phyloP scores from a whole-genome alignment of 2,888 invertebrate species.

The Erebia ligea region DNA sequence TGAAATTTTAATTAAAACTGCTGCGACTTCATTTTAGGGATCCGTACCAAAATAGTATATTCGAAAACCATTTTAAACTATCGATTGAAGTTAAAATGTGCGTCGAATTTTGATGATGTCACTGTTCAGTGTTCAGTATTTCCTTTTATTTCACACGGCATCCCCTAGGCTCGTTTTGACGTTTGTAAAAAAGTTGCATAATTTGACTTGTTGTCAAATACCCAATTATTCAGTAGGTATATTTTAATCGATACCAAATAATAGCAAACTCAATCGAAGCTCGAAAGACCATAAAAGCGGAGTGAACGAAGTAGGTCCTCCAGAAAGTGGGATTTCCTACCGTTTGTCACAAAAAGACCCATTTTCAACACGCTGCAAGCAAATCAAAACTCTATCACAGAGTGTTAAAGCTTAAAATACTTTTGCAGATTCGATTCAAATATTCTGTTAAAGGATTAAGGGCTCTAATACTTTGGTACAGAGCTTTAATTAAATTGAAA shows the following conservation, averaged over 20 bases:
- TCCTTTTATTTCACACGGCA: too few species aligned
- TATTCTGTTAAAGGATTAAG: conserved; percentile 3
- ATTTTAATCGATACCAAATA: conserved; percentile 1
- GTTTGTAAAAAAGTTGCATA: too few species aligned
- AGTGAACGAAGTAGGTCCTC: background rate
- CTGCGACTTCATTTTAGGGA: background rate
- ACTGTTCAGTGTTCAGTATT: too few species aligned
- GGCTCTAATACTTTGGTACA: background rate
- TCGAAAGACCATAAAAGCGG: background rate
- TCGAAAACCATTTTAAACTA: too few species aligned
- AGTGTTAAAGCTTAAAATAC: background rate
- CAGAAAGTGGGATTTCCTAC: conserved; percentile 3
- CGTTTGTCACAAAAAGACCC: conserved; percentile 4
- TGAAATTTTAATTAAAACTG: background rate
- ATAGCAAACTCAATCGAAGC: background rate
- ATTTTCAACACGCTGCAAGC: background rate
- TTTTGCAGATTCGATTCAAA: background rate
- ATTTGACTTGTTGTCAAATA: too few species aligned
- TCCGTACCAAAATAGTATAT: too few species aligned
- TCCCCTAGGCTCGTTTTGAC: too few species aligned
- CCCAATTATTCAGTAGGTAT: too few species aligned
- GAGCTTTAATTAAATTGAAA: conserved; percentile 13
- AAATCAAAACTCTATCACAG: background rate
- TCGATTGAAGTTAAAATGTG: too few species aligned
- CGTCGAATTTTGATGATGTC: too few species aligned